Conservation (phyloP, 2,888 invertebrate genomes). For the Chesias legatella region DNA sequence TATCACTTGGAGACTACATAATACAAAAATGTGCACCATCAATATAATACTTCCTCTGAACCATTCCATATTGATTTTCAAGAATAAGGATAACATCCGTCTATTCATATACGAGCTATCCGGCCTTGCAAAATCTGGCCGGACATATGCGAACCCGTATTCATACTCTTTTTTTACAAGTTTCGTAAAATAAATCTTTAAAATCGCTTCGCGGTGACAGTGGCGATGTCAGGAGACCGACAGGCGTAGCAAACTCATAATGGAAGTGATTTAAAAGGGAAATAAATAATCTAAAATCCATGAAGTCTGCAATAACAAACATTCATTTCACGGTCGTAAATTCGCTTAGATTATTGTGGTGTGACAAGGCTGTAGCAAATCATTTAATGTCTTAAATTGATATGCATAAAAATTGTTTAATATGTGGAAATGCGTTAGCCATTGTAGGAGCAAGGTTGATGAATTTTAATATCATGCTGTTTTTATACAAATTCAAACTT, state of each 20-base stretch:
- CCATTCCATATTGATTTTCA: too few relatives aligned
- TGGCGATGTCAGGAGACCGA: slow-evolving; percentile 56
- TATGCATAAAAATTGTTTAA: slow-evolving; percentile 18
- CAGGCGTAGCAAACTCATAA: slow-evolving; percentile 71
- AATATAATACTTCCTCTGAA: too few relatives aligned
- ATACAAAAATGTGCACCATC: too few relatives aligned
- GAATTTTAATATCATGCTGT: too few relatives aligned
- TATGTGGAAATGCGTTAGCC: slow-evolving; percentile 4
- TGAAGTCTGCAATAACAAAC: slow-evolving; percentile 73
- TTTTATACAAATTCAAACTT: too few relatives aligned
- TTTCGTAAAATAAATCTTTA: slow-evolving; percentile 9
- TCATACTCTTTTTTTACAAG: slow-evolving; percentile 10
- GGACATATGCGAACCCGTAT: neutral
- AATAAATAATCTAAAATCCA: slow-evolving; percentile 72
- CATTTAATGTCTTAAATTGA: slow-evolving; percentile 35
- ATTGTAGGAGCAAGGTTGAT: neutral
- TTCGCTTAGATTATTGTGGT: slow-evolving; percentile 56
- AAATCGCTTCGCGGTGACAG: slow-evolving; percentile 31
- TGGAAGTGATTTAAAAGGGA: slow-evolving; percentile 69
- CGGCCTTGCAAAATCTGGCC: slow-evolving; percentile 6
- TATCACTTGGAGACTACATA: too few relatives aligned
- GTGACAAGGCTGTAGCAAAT: slow-evolving; percentile 50
- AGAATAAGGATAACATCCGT: slow-evolving; percentile 6
- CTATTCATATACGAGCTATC: too few relatives aligned
- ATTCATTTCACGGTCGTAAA: slow-evolving; percentile 67